These are phyloP conservation scores for Dermolepida albohirtum DNA, from an alignment of 2,888 invertebrate species.

Conservation along the genomic window DNA sequence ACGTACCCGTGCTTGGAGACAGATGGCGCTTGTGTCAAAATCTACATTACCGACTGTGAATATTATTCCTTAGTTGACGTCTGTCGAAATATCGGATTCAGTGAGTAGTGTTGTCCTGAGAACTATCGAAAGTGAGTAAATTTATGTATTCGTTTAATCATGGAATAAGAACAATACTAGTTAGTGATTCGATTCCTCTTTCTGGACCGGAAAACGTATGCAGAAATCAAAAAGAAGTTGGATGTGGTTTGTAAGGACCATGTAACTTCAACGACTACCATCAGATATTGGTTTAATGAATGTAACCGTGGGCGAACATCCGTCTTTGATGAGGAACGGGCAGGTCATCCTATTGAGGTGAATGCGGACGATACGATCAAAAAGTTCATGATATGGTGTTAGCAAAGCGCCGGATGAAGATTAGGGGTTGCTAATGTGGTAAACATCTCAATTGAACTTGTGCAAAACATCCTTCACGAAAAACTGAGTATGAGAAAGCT, in stretches of 20 bases:
- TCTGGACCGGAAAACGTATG: background rate
- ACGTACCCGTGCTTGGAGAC: no score
- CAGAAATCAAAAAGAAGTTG: background rate
- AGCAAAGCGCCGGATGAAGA: no score
- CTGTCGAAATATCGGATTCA: background rate
- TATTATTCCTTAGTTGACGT: no score
- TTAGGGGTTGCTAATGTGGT: no score
- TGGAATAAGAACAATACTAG: background rate
- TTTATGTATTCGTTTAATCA: conserved; percentile 1
- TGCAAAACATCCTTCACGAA: no score
- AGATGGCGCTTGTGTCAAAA: no score
- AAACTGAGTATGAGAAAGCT: no score
- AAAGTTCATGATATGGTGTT: no score
- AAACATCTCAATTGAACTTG: no score
- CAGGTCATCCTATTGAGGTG: no score
- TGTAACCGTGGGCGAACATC: background rate
- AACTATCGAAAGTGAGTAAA: background rate
- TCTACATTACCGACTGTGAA: no score
- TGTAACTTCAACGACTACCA: background rate
- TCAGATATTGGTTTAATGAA: background rate
- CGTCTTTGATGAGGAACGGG: background rate
- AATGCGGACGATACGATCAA: no score
- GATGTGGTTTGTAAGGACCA: background rate
- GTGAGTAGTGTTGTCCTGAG: background rate
- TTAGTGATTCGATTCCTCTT: background rate